Base-by-base conservation (phyloP, 2,888 invertebrate genomes). In the Ormyrus nitidulus region DNA sequence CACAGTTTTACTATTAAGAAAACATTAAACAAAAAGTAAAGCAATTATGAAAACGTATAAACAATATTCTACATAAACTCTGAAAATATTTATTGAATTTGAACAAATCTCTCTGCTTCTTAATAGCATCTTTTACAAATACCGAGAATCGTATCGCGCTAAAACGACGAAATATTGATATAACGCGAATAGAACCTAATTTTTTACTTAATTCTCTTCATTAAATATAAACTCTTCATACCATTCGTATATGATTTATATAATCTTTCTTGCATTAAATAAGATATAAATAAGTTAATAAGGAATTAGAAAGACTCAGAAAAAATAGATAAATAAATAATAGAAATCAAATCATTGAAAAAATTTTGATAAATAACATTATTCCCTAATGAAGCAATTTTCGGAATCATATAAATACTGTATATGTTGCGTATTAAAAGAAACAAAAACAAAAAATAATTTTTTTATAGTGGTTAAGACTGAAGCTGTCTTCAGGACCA, bases 181-280 rank as follows among this genome's bases (percentile, higher is more conserved):
- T 11, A 75, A 75, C 65, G 70, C 78, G 78, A 65, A 78, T 75
- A 78, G 74, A 78, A 80, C 73, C 56, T 68, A 80, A 68, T n/a
- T 58, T 58, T 81, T 10, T n/a, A 62, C 49, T 44, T 56, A 54
- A 81, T 59, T 61, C n/a, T 77, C 58, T 48, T 72, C 11, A 7
- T 65, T 34, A 11, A 44, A 10, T 70, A 64, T 65, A 65, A 48
- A 34, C 44, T 65, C 49, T 48, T 13, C 61, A 53, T 61, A 59
- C n/a, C 9, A 72, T 53, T 77, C 61, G 53, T 46, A 44, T 11
- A 56, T 69, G 56, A 51, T 54, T 56, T 73, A 5, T 68, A 70
- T 51, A 68, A 66, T 48, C 44, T 56, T 54, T 6, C 46, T 51
- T 59, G 11, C 44, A 70, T 58, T 70, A 56, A 70, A 65, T 69